Conservation (phyloP, 2,113 vertebrate species). For the Cinclus mexicanus region DNA sequence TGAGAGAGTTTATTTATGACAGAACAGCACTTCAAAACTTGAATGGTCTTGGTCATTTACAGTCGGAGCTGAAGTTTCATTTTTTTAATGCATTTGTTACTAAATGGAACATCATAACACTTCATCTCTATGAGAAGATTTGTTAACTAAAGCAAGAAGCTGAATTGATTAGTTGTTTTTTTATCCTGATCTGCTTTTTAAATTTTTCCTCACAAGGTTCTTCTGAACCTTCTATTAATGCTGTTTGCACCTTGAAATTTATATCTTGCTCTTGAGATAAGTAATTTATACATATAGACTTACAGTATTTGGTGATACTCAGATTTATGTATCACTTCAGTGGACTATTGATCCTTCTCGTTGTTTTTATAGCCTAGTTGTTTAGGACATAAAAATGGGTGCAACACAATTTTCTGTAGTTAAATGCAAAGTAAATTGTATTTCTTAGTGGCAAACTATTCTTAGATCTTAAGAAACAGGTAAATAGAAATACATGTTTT, state of each 20-base stretch:
- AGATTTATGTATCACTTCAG: conserved; percentile 33
- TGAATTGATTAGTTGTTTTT: background rate
- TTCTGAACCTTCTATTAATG: background rate
- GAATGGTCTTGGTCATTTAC: background rate
- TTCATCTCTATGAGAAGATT: background rate
- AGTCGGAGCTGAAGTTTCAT: background rate
- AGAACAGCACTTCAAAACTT: background rate
- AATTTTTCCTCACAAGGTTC: background rate
- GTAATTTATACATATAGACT: background rate
- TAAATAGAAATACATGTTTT: background rate
- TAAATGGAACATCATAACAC: background rate
- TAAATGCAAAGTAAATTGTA: background rate
- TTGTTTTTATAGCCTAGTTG: background rate
- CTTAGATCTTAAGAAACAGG: background rate
- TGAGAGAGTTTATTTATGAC: background rate
- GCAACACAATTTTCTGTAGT: background rate
- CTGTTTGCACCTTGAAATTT: background rate
- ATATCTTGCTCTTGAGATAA: background rate
- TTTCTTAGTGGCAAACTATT: background rate
- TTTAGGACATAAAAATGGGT: background rate
- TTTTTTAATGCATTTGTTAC: background rate
- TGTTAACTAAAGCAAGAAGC: background rate
- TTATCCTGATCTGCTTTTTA: background rate
- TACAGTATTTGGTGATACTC: background rate
- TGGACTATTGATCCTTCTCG: conserved; percentile 27